Evolutionary conservation across 2,113 vertebrate genomes (phyloP), one percentile per base, ranked within the genome.

Genomic region (Vulpes lagopus): DNA sequence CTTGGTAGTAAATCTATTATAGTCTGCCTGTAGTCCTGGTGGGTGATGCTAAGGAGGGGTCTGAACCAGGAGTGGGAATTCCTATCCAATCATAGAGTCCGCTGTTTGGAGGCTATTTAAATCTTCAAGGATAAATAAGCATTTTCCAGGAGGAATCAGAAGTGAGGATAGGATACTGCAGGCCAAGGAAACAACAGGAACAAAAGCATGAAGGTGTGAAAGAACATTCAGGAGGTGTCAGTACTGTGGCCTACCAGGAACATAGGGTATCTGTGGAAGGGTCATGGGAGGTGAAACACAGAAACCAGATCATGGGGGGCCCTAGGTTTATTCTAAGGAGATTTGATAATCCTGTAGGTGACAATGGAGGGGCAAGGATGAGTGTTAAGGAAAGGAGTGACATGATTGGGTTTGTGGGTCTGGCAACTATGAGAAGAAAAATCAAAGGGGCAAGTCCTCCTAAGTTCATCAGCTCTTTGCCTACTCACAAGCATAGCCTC

Each of bases 121-220:
- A 90, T 84, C 62, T 71, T 49, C 59, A 86, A 95, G 73, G 60
- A 86, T 53, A 25, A 92, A 10, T 49, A 49, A 83, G 23, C 11
- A 84, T 83, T 67, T 94, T 88, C 57, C 32, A 87, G 62, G 57
- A 96, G 35, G 86, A 80, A 35, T 81, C 64, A 94, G 82, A 94
- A 83, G 30, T 62, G 62, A 65, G 78, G 17, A 14, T 30, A 65
- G 64, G 64, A 43, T 22, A 27, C 14, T 49, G 8, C 17, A 80
- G 43, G 69, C 30, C 74, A 80, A 86, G 69, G 64, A 93, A 82
- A 49, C 22, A 81, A 19, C 6, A 27, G 43, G 76, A 93, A 7
- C 38, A 93, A 81, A 59, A 90, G 64, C 10, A 79, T 9, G 10
- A 51, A 80, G 25, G 57, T 80, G 57, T 43, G 57, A 94, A 89